These are phyloP conservation scores for Trematomus bernacchii DNA, from an alignment of 2,797 vertebrate species.

Conservation along the genomic window DNA sequence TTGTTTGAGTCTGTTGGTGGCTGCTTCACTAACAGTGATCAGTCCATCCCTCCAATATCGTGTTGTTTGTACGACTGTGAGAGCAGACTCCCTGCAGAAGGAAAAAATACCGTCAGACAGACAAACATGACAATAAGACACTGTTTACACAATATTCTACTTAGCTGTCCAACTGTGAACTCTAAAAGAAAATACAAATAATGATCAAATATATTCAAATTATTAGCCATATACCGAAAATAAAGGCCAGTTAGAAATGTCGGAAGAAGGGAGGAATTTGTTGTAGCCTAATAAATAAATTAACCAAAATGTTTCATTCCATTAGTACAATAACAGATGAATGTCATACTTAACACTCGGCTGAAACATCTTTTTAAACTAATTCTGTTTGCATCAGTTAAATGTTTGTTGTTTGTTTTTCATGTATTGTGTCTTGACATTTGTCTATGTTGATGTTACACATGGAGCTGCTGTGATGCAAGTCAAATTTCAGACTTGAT, in stretches of 20 bases:
- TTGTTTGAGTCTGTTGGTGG: slow-evolving; percentile 22
- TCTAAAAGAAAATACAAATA: background rate
- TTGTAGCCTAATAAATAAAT: background rate
- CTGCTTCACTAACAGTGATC: slow-evolving; percentile 50
- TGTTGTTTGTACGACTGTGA: slow-evolving; percentile 85
- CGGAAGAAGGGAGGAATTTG: background rate
- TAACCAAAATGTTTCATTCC: background rate
- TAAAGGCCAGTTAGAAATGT: background rate
- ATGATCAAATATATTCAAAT: background rate
- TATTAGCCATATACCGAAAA: background rate
- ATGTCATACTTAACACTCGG: background rate
- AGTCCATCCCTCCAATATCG: slow-evolving; percentile 86
- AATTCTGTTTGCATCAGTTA: background rate
- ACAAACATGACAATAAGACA: background rate
- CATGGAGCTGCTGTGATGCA: too few species aligned
- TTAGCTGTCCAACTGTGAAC: background rate
- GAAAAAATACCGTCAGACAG: background rate
- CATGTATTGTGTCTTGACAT: too few species aligned
- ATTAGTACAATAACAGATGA: background rate
- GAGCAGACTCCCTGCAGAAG: slow-evolving; percentile 78
- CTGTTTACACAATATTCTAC: background rate
- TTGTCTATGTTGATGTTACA: too few species aligned
- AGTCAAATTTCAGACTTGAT: too few species aligned
- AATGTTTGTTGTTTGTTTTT: too few species aligned
- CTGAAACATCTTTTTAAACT: background rate